These are phyloP conservation scores for Labrus mixtus DNA, from an alignment of 2,113 vertebrate species.

Conservation along the genomic window DNA sequence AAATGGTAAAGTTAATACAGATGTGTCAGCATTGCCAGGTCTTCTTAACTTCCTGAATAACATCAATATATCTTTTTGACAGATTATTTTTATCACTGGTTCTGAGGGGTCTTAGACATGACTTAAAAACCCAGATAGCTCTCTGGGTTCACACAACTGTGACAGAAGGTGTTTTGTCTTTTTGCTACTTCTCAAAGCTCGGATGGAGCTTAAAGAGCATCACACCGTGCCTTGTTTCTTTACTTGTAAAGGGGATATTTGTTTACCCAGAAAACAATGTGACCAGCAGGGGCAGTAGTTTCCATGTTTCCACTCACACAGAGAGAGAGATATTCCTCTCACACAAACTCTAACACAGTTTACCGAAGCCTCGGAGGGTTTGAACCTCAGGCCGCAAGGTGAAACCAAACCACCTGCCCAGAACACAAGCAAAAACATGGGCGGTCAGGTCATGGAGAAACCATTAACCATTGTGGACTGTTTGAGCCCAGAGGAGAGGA, in stretches of 20 bases:
- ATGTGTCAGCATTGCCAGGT: too few relatives aligned
- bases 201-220: too few relatives aligned
- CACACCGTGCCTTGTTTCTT: background rate
- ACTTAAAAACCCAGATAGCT: too few relatives aligned
- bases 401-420: conserved; percentile 52
- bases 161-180: too few relatives aligned
- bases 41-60: too few relatives aligned
- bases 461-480: conserved; percentile 41
- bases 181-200: too few relatives aligned
- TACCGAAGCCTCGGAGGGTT: conserved; percentile 15
- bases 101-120: too few relatives aligned
- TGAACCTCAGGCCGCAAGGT: conserved; percentile 66
- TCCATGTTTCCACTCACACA: background rate
- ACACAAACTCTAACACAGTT: conserved; percentile 5
- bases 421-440: conserved; percentile 58
- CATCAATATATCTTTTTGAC: too few relatives aligned
- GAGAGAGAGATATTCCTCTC: background rate
- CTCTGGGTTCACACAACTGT: too few relatives aligned
- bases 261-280: background rate
- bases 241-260: background rate
- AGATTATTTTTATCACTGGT: too few relatives aligned
- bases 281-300: conserved; percentile 29
- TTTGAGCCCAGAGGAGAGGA: conserved; percentile 22
- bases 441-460: conserved; percentile 54
- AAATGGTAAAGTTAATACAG: too few relatives aligned